phyloP scores from a whole-genome alignment of 2,888 invertebrate genomes.

The Flabesymbios commensalis region DNA sequence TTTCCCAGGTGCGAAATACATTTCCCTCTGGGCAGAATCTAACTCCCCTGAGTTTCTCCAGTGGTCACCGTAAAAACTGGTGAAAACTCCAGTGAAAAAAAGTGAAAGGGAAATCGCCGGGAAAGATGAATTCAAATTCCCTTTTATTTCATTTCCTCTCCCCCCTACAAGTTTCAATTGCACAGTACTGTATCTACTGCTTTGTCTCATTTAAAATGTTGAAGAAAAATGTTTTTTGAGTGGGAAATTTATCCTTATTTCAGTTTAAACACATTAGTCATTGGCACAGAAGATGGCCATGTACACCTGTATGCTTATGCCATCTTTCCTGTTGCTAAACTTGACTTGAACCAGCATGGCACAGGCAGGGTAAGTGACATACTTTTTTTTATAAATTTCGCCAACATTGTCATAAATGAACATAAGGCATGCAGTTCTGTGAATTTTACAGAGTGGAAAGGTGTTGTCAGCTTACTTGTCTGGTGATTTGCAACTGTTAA shows the following conservation, averaged over 20 bases:
- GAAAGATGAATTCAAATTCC: too few relatives aligned
- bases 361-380: constrained; percentile 8
- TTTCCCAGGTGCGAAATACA: too few relatives aligned
- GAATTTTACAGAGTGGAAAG: constrained; percentile 33
- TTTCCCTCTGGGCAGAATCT: too few relatives aligned
- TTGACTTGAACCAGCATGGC: constrained; percentile 60
- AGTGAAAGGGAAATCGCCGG: too few relatives aligned
- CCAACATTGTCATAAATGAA: neutral
- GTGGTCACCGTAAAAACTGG: too few relatives aligned
- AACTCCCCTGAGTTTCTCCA: too few relatives aligned
- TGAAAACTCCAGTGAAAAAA: too few relatives aligned
- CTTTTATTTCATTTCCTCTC: too few relatives aligned
- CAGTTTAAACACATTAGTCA: constrained; percentile 74
- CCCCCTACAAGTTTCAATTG: too few relatives aligned
- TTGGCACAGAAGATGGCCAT: constrained; percentile 77
- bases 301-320: constrained; percentile 78
- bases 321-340: constrained; percentile 77
- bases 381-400: neutral
- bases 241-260: constrained; percentile 16
- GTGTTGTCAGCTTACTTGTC: constrained; percentile 72
- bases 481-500: constrained; percentile 73
- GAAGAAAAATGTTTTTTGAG: too few relatives aligned
- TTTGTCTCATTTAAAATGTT: too few relatives aligned
- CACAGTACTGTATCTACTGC: too few relatives aligned
- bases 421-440: neutral